Conservation (phyloP, 64 coral and sea anemone species). For the Platygyra sinensis region DNA sequence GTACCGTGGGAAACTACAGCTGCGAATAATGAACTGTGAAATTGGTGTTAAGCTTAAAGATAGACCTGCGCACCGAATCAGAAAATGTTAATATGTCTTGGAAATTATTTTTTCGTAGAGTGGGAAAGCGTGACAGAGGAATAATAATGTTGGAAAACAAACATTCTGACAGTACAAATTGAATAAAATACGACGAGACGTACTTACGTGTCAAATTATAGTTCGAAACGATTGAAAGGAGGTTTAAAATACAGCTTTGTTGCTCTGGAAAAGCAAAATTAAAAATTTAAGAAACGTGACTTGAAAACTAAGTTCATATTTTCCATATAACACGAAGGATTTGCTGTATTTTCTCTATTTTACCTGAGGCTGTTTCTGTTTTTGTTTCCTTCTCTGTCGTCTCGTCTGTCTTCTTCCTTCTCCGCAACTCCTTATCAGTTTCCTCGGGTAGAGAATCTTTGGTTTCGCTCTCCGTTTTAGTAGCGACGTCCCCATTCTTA, state of each 20-base stretch:
- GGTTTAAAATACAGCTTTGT: not conserved
- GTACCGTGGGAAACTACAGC: slow-evolving; percentile 12
- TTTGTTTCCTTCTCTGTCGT: slow-evolving; percentile 46
- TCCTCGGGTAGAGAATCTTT: not conserved
- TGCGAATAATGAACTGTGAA: not conserved
- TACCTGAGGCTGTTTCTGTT: slow-evolving; percentile 25
- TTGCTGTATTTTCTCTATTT: not conserved
- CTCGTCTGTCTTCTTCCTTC: slow-evolving; percentile 78
- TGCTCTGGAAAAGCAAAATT: not conserved
- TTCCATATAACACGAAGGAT: not conserved
- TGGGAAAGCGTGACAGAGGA: slow-evolving; percentile 27
- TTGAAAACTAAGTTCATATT: not conserved
- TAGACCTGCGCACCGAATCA: not conserved
- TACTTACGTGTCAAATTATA: slow-evolving; percentile 35
- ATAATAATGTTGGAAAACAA: not conserved
- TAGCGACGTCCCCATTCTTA: slow-evolving; percentile 54
- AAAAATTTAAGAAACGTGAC: slow-evolving; percentile 47
- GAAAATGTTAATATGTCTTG: not conserved
- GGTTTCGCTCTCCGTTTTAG: slow-evolving; percentile 8
- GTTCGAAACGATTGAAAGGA: not conserved
- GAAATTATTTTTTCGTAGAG: not conserved
- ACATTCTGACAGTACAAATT: slow-evolving; percentile 34
- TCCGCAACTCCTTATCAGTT: slow-evolving; percentile 63
- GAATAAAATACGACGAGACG: slow-evolving; percentile 11
- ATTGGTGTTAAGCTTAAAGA: not conserved